Evolutionary conservation across 2,888 invertebrate genomes (phyloP), one percentile per base, ranked within the genome.

Genomic region (Platycheirus albimanus): DNA sequence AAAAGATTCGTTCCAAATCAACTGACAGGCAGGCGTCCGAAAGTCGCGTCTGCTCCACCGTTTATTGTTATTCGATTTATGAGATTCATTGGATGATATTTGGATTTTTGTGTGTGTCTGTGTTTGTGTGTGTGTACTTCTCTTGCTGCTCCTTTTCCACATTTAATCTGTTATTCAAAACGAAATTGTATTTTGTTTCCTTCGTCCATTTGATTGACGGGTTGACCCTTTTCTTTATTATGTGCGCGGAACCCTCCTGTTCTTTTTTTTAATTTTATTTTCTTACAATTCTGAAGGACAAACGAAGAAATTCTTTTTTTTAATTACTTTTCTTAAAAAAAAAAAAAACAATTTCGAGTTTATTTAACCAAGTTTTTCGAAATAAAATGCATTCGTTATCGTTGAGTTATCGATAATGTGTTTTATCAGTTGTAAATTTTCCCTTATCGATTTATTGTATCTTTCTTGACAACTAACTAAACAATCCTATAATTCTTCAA

Each of bases 71-170:
- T 77, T 77, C 77, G 72, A 83, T 72, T 83, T 76, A 61, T 41
- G 51, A 72, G 77, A 83, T 77, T 83, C 77, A 69, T 72, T 72
- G 28, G 49, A 77, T 83, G 81, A 83, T 83, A 71, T 72, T 77
- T 33, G 5, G 0, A n/a, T n/a, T n/a, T n/a, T n/a, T n/a, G n/a
- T n/a, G n/a, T n/a, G n/a, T n/a, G n/a, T n/a, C n/a, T n/a, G n/a
- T n/a, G n/a, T n/a, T n/a, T n/a, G n/a, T n/a, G n/a, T n/a, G n/a
- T n/a, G n/a, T n/a, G n/a, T 58, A 75, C 66, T 13, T 56, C 8
- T 41, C 28, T 10, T 51, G 24, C 2, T 45, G 17, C 36, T 56
- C 8, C 45, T 63, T 41, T n/a, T 63, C 6, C 10, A 24, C 63
- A 38, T 63, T 47, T 41, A 52, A 70, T 77, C 19, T 63, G 13